phyloP scores from a whole-genome alignment of 2,888 invertebrate genomes.

The Calameuta idolon region DNA sequence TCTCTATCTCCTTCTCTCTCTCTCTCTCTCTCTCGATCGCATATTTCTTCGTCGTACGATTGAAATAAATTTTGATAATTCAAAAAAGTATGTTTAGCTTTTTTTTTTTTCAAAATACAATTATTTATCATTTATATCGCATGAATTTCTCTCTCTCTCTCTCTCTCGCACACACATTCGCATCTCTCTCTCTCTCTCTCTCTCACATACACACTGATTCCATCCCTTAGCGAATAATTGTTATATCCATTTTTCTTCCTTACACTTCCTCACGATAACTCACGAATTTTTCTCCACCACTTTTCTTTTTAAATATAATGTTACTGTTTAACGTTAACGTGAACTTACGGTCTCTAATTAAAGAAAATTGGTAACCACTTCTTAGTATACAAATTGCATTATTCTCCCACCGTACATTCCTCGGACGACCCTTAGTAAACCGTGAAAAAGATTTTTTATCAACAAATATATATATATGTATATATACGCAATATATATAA shows the following conservation, averaged over 20 bases:
- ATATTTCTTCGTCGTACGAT: constrained; percentile 29
- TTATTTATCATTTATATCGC: constrained; percentile 25
- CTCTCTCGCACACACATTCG: constrained; percentile 5
- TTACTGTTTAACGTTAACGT: constrained; percentile 32
- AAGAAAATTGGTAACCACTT: constrained; percentile 50
- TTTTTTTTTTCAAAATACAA: constrained; percentile 37
- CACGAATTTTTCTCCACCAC: not conserved
- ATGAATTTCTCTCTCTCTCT: constrained; percentile 22
- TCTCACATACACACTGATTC: not conserved
- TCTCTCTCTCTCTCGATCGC: constrained; percentile 29
- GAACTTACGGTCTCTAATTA: constrained; percentile 53
- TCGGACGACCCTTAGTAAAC: not conserved
- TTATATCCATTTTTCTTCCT: not conserved
- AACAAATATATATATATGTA: constrained; percentile 10
- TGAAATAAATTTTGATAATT: constrained; percentile 40
- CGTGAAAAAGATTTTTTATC: not conserved
- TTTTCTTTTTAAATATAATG: not conserved
- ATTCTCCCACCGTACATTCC: constrained; percentile 5
- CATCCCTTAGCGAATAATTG: constrained; percentile 1
- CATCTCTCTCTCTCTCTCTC: not conserved
- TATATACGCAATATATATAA: constrained; percentile 14
- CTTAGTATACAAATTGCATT: constrained; percentile 15
- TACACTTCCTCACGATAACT: constrained; percentile 2
- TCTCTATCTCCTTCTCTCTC: constrained; percentile 19
- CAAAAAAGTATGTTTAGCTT: constrained; percentile 37